Evolutionary conservation across 2,797 vertebrate species (phyloP), one percentile per base, ranked within the genome.

Genomic region (Podargus strigoides): DNA sequence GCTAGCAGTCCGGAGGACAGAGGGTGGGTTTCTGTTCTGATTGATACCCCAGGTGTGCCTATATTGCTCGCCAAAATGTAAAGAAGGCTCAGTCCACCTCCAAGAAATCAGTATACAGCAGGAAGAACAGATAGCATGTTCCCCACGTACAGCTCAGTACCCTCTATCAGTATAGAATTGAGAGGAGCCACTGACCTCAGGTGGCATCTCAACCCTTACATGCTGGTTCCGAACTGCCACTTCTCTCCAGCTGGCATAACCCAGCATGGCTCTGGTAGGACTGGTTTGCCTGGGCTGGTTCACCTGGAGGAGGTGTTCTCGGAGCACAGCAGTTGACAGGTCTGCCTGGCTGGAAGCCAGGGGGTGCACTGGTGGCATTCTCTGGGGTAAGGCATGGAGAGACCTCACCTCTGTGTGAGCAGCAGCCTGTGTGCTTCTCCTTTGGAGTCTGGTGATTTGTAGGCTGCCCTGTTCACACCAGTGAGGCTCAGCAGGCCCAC

Each of bases 401-500:
- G 11, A 23, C 36, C 26, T 58, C 13, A 7, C 7, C 13, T 21
- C 39, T 44, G 69, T 11, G 0, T 37, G 14, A 49, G 88, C 34
- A 42, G 2, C 53, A 73, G 88, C 83, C 46, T 32, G 37, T 16
- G 0, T 19, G 26, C 62, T 75, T 42, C 66, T 91, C 9, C 66
- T 59, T n/a, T 58, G 15, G 41, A 73, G 62, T 9, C n/a, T 75
- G 76, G 60, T 15, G 26, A 10, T 87, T 77, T 80, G 78, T 27
- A 50, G 74, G n/a, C 49, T 93, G 92, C 93, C 93, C 90, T 92
- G 85, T 73, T 85, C 81, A 42, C 24, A 4, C 44, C 11, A 11
- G 20, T 32, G 86, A 92, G n/a, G 75, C 56, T 90, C 46, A 83
- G 72, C 94, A 93, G 90, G 72, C 56, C 64, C 94, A 68, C 87